Conservation (phyloP, 92 coral and sea anemone genomes). For the Parazoanthus darwini region DNA sequence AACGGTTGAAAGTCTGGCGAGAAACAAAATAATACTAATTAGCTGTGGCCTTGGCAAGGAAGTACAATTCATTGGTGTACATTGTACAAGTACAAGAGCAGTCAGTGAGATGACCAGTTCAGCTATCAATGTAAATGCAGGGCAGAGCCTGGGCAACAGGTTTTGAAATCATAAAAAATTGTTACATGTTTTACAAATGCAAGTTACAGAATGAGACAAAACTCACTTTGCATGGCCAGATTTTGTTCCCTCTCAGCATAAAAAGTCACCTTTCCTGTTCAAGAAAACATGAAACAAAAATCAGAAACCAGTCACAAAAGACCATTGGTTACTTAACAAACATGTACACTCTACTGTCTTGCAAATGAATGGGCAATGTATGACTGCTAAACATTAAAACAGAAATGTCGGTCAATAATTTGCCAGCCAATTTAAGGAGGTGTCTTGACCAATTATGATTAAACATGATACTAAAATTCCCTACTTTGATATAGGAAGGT, state of each 20-base stretch:
- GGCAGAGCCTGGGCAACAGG: no score
- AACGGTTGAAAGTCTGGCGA: slow-evolving; percentile 35
- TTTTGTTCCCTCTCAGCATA: slow-evolving; percentile 26
- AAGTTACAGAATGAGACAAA: background rate
- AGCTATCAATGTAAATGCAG: background rate
- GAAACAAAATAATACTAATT: background rate
- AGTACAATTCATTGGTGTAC: background rate
- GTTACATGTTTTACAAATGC: background rate
- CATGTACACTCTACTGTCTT: background rate
- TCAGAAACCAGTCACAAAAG: background rate
- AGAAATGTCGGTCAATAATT: background rate
- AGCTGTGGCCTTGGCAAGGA: background rate
- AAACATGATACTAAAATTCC: no score
- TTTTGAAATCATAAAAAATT: background rate
- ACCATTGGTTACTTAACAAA: background rate
- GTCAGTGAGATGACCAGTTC: background rate
- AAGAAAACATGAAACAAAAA: background rate
- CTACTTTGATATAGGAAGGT: no score
- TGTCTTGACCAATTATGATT: no score
- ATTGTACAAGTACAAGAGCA: background rate
- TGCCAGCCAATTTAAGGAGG: no score
- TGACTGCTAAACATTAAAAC: background rate
- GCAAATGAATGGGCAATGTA: background rate
- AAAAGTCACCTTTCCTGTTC: slow-evolving; percentile 15
- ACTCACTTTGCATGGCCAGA: slow-evolving; percentile 39